Evolutionary conservation across 2,797 vertebrate species (phyloP).

Genomic region (Adrianichthys oophorus): DNA sequence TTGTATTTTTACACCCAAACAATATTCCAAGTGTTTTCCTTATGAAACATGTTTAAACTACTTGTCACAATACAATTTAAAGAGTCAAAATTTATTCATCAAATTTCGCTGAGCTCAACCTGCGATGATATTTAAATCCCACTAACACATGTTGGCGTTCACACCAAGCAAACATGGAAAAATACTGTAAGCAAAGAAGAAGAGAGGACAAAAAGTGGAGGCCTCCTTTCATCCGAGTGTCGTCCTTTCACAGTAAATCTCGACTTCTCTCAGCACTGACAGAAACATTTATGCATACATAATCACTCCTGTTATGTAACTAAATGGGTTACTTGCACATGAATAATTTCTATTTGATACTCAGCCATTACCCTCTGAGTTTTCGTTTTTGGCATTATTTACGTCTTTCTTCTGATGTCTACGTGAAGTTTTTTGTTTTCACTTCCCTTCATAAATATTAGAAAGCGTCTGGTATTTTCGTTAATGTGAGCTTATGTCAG

Average conservation of each 20-base stretch:
- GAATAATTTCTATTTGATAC: slow-evolving; percentile 70
- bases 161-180: background rate
- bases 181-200: slow-evolving; percentile 10
- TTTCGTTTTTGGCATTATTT: slow-evolving; percentile 37
- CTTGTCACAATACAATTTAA: too few species aligned
- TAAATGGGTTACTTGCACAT: slow-evolving; percentile 74
- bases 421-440: slow-evolving; percentile 4
- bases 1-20: too few species aligned
- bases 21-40: too few species aligned
- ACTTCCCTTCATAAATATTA: background rate
- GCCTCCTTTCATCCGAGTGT: slow-evolving; percentile 33
- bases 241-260: slow-evolving; percentile 48
- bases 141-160: too few species aligned
- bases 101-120: too few species aligned
- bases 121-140: too few species aligned
- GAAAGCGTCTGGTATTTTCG: background rate
- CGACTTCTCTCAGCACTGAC: slow-evolving; percentile 55
- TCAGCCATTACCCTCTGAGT: slow-evolving; percentile 37
- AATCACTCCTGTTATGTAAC: slow-evolving; percentile 68
- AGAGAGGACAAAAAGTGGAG: slow-evolving; percentile 32
- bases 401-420: slow-evolving; percentile 21
- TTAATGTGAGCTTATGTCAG: too few species aligned
- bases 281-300: slow-evolving; percentile 66
- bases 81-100: too few species aligned
- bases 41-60: too few species aligned